Conservation (phyloP, 1,140 invertebrate species). For the Microplitis mediator region DNA sequence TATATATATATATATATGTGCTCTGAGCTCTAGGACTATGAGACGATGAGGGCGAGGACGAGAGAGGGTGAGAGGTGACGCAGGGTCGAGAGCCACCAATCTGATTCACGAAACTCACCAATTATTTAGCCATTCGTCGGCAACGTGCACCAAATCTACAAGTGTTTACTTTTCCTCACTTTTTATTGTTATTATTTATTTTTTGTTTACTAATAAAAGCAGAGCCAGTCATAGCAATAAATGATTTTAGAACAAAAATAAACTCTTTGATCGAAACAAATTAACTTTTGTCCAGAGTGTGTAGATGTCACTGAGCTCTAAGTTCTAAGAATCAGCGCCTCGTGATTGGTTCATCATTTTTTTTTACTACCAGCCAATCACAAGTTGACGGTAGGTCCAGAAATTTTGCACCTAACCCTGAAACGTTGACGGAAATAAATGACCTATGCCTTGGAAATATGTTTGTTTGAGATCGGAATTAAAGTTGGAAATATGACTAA, state of each 20-base stretch:
- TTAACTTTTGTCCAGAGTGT: too few species aligned
- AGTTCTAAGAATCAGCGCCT: too few species aligned
- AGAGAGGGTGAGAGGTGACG: conserved; percentile 28
- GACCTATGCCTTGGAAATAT: too few species aligned
- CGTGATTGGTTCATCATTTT: too few species aligned
- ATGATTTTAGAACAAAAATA: not conserved
- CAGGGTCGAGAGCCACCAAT: conserved; percentile 37
- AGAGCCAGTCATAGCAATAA: not conserved
- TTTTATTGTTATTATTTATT: not conserved
- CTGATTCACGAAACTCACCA: conserved; percentile 55
- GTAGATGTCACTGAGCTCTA: too few species aligned
- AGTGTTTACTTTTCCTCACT: conserved; percentile 51
- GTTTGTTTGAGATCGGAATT: too few species aligned
- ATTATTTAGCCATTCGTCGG: conserved; percentile 59
- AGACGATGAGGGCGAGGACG: conserved; percentile 9
- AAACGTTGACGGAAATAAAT: too few species aligned
- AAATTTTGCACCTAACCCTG: too few species aligned
- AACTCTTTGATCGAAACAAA: too few species aligned
- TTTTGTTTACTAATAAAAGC: not conserved
- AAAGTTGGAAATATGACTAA: too few species aligned
- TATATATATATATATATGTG: not conserved
- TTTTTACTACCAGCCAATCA: too few species aligned
- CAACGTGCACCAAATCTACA: conserved; percentile 62
- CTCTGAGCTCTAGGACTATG: not conserved
- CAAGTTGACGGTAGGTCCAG: too few species aligned